These are phyloP conservation scores for Scomber colias DNA, from an alignment of 2,113 vertebrate species.

Conservation along the genomic window DNA sequence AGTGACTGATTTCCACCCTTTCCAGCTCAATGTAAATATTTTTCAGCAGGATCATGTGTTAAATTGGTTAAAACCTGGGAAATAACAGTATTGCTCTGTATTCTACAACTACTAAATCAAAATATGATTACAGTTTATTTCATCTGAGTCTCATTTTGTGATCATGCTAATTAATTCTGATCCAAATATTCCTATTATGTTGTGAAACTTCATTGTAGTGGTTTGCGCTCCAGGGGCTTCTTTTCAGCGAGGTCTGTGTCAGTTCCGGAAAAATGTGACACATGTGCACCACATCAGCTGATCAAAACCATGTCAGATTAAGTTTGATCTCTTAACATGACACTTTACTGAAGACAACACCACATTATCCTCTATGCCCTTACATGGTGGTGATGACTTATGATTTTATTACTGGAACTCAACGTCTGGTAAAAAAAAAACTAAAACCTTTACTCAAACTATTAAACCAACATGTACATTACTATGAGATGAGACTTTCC, in stretches of 20 bases:
- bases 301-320: constrained; percentile 34
- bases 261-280: constrained; percentile 13
- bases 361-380: neutral
- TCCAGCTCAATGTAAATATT: constrained; percentile 72
- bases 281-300: constrained; percentile 23
- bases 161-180: constrained; percentile 43
- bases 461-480: too few relatives aligned
- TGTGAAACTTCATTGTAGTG: constrained; percentile 35
- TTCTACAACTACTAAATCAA: constrained; percentile 13
- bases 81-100: constrained; percentile 25
- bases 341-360: neutral
- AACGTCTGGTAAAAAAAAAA: too few relatives aligned
- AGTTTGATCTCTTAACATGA: neutral
- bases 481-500: too few relatives aligned
- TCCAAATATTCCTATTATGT: constrained; percentile 52
- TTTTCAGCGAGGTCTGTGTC: constrained; percentile 22
- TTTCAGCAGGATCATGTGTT: constrained; percentile 42
- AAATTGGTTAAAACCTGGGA: constrained; percentile 44
- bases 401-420: constrained; percentile 5
- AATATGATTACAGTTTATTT: constrained; percentile 37
- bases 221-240: constrained; percentile 10
- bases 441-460: too few relatives aligned
- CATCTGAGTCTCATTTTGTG: constrained; percentile 45
- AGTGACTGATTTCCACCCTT: constrained; percentile 56
- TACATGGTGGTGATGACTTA: constrained; percentile 2